These are phyloP conservation scores for Chromis chromis DNA, from an alignment of 2,797 vertebrate genomes.

Conservation along the genomic window DNA sequence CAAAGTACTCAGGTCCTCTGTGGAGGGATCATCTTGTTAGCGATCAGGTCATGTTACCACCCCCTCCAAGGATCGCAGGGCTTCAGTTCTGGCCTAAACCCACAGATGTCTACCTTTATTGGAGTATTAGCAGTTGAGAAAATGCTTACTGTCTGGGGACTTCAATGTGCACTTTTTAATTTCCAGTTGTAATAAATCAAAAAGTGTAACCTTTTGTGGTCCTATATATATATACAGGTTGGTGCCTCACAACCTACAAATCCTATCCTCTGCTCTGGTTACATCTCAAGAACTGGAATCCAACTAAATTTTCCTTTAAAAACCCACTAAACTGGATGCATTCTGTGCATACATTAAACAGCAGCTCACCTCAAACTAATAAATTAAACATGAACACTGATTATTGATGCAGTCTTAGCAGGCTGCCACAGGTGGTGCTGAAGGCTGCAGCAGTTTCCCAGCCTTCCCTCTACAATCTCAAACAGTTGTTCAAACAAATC, in stretches of 20 bases:
- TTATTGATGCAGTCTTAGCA: conserved; percentile 8
- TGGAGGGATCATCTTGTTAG: conserved; percentile 4
- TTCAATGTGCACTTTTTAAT: neutral
- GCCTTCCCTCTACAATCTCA: conserved; percentile 8
- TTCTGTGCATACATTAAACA: neutral
- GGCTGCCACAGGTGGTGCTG: conserved; percentile 43
- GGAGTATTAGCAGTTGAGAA: neutral
- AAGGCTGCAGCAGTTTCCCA: conserved; percentile 13
- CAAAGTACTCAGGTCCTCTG: conserved; percentile 11
- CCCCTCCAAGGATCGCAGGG: neutral
- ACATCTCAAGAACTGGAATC: neutral
- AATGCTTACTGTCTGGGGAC: neutral
- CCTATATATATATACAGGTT: neutral
- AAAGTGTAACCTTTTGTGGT: neutral
- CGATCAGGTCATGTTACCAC: conserved; percentile 10
- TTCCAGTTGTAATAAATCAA: neutral
- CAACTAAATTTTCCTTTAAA: neutral
- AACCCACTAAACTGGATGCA: neutral
- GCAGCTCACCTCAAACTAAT: neutral
- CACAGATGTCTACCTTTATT: neutral
- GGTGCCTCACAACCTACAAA: neutral
- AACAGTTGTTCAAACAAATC: conserved; percentile 26
- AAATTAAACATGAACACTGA: conserved; percentile 14
- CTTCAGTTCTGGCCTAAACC: rapidly evolving
- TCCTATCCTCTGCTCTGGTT: neutral